Percentiles rank a stretch among this genome's conserved stretches.
Evolutionary conservation across 2,888 invertebrate species (phyloP).

Genomic region (Chymomyza amoena): DNA sequence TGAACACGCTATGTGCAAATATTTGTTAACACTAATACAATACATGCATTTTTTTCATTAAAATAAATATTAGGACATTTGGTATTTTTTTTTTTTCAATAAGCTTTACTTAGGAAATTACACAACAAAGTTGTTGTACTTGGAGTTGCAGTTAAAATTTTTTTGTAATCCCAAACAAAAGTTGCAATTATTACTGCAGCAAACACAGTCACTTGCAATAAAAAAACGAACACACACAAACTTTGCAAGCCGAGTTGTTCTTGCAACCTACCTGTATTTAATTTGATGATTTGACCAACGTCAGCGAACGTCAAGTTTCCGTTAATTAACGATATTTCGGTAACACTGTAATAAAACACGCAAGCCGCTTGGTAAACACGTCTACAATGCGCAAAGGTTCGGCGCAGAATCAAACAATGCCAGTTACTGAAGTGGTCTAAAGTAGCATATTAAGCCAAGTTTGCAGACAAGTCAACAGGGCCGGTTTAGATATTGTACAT

Average conservation of each 20-base stretch:
- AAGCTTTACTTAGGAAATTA: neutral
- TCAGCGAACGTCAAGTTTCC: constrained; percentile 23
- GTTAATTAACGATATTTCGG: constrained; percentile 24
- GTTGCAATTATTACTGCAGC: constrained; percentile 1
- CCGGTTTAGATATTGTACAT: neutral
- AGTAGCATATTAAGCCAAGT: neutral
- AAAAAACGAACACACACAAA: neutral
- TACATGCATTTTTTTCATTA: neutral
- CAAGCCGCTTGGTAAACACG: constrained; percentile 39
- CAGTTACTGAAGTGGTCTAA: constrained; percentile 20
- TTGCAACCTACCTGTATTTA: constrained; percentile 46
- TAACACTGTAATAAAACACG: constrained; percentile 19
- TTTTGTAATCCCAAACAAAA: constrained; percentile 24
- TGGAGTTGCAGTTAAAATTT: constrained; percentile 4
- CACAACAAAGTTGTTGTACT: neutral
- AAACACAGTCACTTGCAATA: constrained; percentile 10
- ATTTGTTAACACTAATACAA: neutral
- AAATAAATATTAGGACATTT: neutral
- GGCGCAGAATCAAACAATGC: constrained; percentile 44
- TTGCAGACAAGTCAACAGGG: neutral
- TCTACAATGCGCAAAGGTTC: constrained; percentile 39
- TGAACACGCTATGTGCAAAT: neutral
- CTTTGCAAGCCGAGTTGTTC: constrained; percentile 17
- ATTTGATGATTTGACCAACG: constrained; percentile 5
- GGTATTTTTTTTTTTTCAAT: neutral